Evolutionary conservation across 2,113 vertebrate genomes (phyloP).

Genomic region (Brachypodius melanocephalos): DNA sequence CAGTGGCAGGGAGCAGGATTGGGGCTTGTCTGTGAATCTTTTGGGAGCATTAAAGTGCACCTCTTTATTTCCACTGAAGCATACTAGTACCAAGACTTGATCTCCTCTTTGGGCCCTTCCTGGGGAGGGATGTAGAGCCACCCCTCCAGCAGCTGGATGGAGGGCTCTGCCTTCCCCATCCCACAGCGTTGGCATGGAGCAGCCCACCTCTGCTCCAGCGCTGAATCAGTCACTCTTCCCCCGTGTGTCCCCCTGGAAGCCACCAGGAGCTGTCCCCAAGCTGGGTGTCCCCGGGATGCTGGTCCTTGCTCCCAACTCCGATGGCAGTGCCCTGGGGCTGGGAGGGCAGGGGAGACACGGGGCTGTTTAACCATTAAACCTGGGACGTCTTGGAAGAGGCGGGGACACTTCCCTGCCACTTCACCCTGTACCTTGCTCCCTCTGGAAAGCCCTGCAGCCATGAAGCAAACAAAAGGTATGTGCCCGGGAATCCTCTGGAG

Average conservation of each 20-base stretch:
- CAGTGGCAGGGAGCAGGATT: background rate
- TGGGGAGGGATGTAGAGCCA: background rate
- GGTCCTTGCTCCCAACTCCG: background rate
- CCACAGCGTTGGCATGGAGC: background rate
- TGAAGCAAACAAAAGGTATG: conserved; percentile 75
- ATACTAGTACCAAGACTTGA: background rate
- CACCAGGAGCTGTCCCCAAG: background rate
- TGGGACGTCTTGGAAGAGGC: conserved; percentile 68
- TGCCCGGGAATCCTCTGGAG: background rate
- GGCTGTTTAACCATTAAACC: conserved; percentile 76
- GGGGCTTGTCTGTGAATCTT: background rate
- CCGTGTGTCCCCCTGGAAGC: background rate
- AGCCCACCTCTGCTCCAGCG: background rate
- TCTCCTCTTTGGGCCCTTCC: background rate
- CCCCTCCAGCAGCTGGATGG: background rate
- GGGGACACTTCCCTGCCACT: conserved; percentile 48
- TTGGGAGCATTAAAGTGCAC: conserved; percentile 49
- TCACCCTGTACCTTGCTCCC: conserved; percentile 76
- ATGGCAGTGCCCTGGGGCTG: background rate
- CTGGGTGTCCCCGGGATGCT: background rate
- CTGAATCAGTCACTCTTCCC: background rate
- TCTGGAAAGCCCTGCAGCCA: conserved; percentile 6
- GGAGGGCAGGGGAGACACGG: background rate
- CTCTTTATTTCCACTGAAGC: background rate
- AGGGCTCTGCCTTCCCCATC: background rate